These are phyloP conservation scores for Pterocles gutturalis DNA, from an alignment of 2,113 vertebrate genomes.

Conservation along the genomic window DNA sequence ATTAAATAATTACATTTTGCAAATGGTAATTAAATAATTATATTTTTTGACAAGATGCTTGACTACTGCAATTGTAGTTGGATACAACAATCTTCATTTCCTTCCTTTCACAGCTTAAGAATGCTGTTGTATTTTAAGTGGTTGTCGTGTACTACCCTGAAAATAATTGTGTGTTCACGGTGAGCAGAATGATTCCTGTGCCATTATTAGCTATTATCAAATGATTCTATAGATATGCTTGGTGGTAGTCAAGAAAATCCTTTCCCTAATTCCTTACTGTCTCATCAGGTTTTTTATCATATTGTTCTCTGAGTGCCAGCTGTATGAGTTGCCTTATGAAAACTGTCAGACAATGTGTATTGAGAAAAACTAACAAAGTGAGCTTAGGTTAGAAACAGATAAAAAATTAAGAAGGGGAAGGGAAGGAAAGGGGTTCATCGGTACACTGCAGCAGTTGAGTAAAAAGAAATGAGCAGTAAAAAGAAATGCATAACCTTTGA, in stretches of 20 bases:
- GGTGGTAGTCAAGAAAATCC: not conserved
- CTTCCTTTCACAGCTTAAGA: not conserved
- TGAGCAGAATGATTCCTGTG: not conserved
- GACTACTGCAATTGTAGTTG: not conserved
- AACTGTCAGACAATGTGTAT: not conserved
- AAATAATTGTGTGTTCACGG: not conserved
- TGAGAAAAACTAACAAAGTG: not conserved
- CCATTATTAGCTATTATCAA: not conserved
- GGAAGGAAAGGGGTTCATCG: not conserved
- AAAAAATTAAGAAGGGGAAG: not conserved
- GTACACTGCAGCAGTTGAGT: not conserved
- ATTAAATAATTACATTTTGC: not conserved
- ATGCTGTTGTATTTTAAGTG: not conserved
- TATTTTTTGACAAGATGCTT: not conserved
- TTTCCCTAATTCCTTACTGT: not conserved
- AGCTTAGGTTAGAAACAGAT: not conserved
- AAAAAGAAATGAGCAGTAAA: not conserved
- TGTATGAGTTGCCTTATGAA: not conserved
- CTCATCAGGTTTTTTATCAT: not conserved
- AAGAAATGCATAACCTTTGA: not conserved
- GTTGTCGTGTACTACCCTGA: not conserved
- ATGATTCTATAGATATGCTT: not conserved
- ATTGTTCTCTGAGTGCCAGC: not conserved
- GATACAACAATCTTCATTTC: not conserved
- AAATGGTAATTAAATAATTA: not conserved